Evolutionary conservation across 2,113 vertebrate genomes (phyloP).

Genomic region (Coptodon rendalli): DNA sequence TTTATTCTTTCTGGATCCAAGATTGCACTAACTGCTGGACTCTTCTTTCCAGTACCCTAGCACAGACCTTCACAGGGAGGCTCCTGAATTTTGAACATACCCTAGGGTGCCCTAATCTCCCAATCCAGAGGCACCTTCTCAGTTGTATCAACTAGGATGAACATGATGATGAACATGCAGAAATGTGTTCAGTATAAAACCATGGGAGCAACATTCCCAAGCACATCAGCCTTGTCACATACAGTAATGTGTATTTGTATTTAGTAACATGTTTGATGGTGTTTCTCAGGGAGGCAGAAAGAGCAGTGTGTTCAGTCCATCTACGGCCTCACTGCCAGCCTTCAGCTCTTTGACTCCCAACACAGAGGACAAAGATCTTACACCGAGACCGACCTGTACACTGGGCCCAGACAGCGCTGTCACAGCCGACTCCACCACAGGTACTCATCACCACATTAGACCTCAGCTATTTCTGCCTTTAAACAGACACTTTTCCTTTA

Average conservation of each 20-base stretch:
- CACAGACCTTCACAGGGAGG: not conserved
- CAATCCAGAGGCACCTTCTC: not conserved
- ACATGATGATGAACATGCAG: not conserved
- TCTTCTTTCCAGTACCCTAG: not conserved
- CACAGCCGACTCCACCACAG: slow-evolving; percentile 16
- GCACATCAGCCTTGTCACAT: not conserved
- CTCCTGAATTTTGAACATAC: not conserved
- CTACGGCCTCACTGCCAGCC: slow-evolving; percentile 65
- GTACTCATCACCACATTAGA: not conserved
- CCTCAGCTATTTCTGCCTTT: not conserved
- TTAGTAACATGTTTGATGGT: not conserved
- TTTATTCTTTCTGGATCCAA: not conserved
- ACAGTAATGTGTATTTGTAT: not conserved
- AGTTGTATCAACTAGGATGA: not conserved
- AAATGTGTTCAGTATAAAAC: not conserved
- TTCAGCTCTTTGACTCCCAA: slow-evolving; percentile 37
- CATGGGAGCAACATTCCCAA: fast-evolving
- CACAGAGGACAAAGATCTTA: slow-evolving; percentile 45
- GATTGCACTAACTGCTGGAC: not conserved
- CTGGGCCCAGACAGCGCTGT: slow-evolving; percentile 44
- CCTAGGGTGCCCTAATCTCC: not conserved
- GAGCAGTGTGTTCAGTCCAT: slow-evolving; percentile 47
- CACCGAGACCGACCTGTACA: slow-evolving; percentile 51
- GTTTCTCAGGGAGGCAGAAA: slow-evolving; percentile 50
- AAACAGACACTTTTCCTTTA: not conserved